These are phyloP conservation scores for Pangasius djambal DNA, from an alignment of 2,797 vertebrate genomes.

Conservation along the genomic window DNA sequence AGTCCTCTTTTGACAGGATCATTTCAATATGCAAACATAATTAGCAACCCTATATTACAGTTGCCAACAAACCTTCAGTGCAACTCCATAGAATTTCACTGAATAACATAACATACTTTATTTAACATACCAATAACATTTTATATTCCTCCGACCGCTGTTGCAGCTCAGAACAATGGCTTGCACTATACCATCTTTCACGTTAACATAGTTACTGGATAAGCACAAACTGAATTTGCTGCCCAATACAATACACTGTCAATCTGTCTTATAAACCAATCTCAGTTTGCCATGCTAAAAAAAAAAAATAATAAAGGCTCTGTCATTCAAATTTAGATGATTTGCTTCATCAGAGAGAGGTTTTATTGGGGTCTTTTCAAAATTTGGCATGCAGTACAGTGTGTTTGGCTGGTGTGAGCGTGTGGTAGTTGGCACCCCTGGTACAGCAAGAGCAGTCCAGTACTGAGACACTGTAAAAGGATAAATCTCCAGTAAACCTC, in stretches of 20 bases:
- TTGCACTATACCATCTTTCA: neutral
- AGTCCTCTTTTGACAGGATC: neutral
- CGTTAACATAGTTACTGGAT: neutral
- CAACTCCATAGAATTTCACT: neutral
- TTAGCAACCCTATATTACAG: neutral
- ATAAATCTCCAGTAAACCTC: constrained; percentile 1
- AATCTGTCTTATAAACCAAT: neutral
- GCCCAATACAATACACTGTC: neutral
- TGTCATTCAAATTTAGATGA: neutral
- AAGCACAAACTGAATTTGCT: neutral
- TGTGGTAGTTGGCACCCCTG: constrained; percentile 18
- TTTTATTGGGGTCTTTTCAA: neutral
- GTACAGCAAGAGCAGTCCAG: neutral
- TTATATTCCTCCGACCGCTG: neutral
- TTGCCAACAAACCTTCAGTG: neutral
- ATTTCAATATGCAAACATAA: neutral
- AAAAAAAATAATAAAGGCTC: neutral
- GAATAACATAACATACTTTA: neutral
- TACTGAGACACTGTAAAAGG: constrained; percentile 11
- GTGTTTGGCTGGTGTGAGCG: constrained; percentile 2
- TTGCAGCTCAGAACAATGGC: neutral
- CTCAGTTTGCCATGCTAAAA: neutral
- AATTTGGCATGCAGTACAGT: neutral
- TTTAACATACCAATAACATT: neutral
- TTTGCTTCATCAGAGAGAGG: neutral